Percentiles rank a stretch among this genome's conserved stretches.
These are phyloP conservation scores for Passer montanus DNA, from an alignment of 2,113 vertebrate genomes.

Conservation along the genomic window DNA sequence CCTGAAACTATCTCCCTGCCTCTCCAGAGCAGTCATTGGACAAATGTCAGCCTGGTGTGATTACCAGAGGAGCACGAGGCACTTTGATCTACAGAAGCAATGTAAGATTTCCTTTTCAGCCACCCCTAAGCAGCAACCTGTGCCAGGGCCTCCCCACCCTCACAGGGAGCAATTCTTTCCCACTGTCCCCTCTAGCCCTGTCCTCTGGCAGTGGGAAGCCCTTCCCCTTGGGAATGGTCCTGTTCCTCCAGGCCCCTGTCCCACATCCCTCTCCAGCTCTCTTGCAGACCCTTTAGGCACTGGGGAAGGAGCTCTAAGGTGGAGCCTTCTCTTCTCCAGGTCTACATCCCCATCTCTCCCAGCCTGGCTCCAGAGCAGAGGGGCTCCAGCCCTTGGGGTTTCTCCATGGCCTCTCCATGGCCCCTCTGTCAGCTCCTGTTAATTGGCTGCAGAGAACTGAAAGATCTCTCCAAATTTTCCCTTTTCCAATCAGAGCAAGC, in stretches of 20 bases:
- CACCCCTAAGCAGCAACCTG: not conserved
- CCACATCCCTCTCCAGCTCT: not conserved
- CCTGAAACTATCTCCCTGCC: not conserved
- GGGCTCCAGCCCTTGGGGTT: not conserved
- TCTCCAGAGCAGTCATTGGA: not conserved
- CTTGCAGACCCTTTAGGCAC: not conserved
- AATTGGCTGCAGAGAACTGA: not conserved
- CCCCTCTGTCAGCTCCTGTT: not conserved
- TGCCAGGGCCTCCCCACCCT: not conserved
- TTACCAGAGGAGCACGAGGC: not conserved
- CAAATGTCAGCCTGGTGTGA: not conserved
- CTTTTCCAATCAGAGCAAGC: not conserved
- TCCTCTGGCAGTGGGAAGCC: not conserved
- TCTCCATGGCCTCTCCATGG: not conserved
- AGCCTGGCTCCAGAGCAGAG: not conserved
- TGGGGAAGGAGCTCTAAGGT: not conserved
- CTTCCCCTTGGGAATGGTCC: not conserved
- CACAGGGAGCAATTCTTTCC: not conserved
- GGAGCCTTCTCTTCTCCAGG: not conserved
- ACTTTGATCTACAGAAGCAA: conserved; percentile 8
- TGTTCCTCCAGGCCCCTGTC: not conserved
- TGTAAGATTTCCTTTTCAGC: not conserved
- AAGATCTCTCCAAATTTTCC: not conserved
- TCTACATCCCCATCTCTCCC: not conserved
- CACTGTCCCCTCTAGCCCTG: not conserved